These are phyloP conservation scores for Parapsyche elsis DNA, from an alignment of 1,140 invertebrate genomes.

Conservation along the genomic window DNA sequence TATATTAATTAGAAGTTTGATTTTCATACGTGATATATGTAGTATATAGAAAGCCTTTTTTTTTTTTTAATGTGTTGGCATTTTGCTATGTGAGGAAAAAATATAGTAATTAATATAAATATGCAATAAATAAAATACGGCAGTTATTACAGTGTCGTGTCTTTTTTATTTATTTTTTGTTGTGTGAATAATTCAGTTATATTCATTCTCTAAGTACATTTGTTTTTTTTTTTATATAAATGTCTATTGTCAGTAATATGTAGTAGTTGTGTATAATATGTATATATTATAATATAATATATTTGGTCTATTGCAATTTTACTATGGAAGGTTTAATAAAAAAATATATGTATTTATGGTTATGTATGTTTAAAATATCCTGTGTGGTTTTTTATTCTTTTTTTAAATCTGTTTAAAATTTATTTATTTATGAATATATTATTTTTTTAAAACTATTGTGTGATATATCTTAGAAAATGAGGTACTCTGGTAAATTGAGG, in stretches of 20 bases:
- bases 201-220: constrained; percentile 55
- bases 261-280: constrained; percentile 46
- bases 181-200: constrained; percentile 36
- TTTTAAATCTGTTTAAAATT: constrained; percentile 37
- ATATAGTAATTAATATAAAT: too few relatives aligned
- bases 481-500: constrained; percentile 56
- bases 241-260: constrained; percentile 50
- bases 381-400: constrained; percentile 45
- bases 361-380: constrained; percentile 16
- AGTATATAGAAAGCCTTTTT: constrained; percentile 39
- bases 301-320: constrained; percentile 55
- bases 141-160: constrained; percentile 4
- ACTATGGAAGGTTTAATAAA: constrained; percentile 51
- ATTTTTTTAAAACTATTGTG: constrained; percentile 54
- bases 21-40: constrained; percentile 7
- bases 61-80: constrained; percentile 12
- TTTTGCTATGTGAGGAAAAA: constrained; percentile 17
- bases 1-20: constrained; percentile 26
- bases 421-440: constrained; percentile 44
- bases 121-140: constrained; percentile 22
- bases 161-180: neutral
- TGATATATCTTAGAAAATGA: constrained; percentile 55
- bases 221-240: constrained; percentile 36
- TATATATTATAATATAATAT: constrained; percentile 54
- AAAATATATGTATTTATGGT: constrained; percentile 54